Percentiles rank a stretch among this genome's conserved stretches.
Evolutionary conservation across 2,888 invertebrate genomes (phyloP).

Genomic region (Gonocerus acuteangulatus): DNA sequence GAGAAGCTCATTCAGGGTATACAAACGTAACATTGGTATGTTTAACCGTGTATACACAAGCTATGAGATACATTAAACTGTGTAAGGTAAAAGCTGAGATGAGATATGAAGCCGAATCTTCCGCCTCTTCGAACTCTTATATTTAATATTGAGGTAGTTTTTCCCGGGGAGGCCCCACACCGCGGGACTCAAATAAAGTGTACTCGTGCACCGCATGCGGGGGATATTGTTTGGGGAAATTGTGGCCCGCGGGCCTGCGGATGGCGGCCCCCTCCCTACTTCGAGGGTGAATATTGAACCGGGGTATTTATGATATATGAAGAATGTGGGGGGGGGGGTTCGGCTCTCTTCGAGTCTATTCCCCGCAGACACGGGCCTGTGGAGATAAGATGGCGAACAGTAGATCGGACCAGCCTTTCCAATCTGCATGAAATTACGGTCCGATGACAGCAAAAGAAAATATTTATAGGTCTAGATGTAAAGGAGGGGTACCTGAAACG

Average conservation of each 20-base stretch:
- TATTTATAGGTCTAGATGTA: not conserved
- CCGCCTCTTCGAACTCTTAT: not conserved
- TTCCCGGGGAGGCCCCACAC: not conserved
- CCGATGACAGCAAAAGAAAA: not conserved
- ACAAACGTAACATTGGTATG: too few species aligned
- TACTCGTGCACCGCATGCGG: not conserved
- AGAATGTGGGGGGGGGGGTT: conserved; percentile 6
- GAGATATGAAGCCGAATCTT: conserved; percentile 10
- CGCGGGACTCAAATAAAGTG: conserved; percentile 18
- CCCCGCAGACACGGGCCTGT: not conserved
- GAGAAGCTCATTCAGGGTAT: too few species aligned
- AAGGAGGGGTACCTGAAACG: conserved; percentile 1
- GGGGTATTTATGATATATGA: conserved; percentile 27
- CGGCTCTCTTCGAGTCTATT: not conserved
- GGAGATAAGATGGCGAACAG: conserved; percentile 21
- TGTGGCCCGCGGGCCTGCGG: conserved; percentile 16
- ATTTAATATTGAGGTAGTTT: conserved; percentile 5
- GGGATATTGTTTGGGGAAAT: conserved; percentile 27
- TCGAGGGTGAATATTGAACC: conserved; percentile 17
- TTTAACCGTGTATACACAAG: not conserved
- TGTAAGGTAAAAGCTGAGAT: conserved; percentile 1
- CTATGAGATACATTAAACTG: conserved; percentile 13
- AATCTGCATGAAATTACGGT: conserved; percentile 19
- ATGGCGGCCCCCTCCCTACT: not conserved
- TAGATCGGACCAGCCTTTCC: conserved; percentile 15